Evolutionary conservation across 2,113 vertebrate genomes (phyloP), one percentile per base, ranked within the genome.

Genomic region (Cricetomys ansorgei): DNA sequence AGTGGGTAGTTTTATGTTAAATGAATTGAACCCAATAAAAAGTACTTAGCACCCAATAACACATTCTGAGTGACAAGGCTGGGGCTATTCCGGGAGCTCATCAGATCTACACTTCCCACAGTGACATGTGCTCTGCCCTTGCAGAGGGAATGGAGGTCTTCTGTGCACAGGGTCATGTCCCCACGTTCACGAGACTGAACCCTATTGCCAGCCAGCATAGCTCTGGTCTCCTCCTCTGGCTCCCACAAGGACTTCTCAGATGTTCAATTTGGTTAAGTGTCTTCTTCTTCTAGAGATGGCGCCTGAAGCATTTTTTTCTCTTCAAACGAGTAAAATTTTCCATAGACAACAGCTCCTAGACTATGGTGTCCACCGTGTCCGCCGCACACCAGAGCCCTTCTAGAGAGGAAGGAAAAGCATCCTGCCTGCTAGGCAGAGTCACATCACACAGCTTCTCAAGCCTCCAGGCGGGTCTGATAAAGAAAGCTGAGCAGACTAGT

Each of bases 261-360:
- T 80, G 50, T 76, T 94, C 40, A 13, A 77, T 75, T 77, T 75
- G 59, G 86, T 69, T 7, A n/a, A 85, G 43, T 43, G 73, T 11
- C 75, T 95, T 75, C 57, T 45, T 79, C 19, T 48, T 92, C 70
- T 67, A 77, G 67, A 89, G 69, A 50, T 57, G 31, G 55, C 92
- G n/a, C 53, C 84, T 79, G 21, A 72, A 69, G 80, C 37, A 76
- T 59, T 31, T 73, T 75, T 90, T 64, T 75, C 67, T 55, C 79
- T 77, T 94, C 88, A 86, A 73, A 65, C 48, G 40, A 92, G 91
- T 91, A 50, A 88, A 97, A 91, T 76, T 94, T 97, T 90, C 75
- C 92, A 92, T 88, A 85, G 59, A 88, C 64, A 64, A 88, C 64
- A 75, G 27, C 79, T 75, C 7, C 37, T 48, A 53, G 87, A 53